phyloP scores from a whole-genome alignment of 2,888 invertebrate genomes.

The Torymus tubicola region DNA sequence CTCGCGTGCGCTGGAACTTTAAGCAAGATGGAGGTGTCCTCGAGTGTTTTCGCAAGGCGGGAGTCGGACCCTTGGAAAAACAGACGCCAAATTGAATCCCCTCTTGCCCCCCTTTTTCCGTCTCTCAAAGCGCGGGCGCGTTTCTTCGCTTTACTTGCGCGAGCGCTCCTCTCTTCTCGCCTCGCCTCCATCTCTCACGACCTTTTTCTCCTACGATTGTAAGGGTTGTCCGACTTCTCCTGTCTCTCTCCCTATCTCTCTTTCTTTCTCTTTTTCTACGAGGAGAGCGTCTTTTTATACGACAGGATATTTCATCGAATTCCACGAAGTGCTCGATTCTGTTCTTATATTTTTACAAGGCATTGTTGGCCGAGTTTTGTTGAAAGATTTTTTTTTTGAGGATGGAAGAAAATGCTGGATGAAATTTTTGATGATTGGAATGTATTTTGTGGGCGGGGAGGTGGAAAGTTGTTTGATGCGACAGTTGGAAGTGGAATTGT shows the following conservation, averaged over 20 bases:
- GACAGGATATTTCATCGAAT: slow-evolving; percentile 35
- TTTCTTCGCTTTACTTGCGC: slow-evolving; percentile 35
- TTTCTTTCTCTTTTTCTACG: background rate
- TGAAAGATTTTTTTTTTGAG: slow-evolving; percentile 2
- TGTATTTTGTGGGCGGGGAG: too few species aligned
- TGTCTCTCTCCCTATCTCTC: slow-evolving; percentile 10
- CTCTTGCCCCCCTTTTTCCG: slow-evolving; percentile 54
- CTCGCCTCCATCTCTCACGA: slow-evolving; percentile 19
- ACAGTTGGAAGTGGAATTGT: too few species aligned
- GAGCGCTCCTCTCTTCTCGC: background rate
- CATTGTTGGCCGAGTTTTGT: slow-evolving; percentile 32
- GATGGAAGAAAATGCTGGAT: background rate
- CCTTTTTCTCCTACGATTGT: slow-evolving; percentile 40
- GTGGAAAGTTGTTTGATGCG: too few species aligned
- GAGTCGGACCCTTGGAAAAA: slow-evolving; percentile 77
- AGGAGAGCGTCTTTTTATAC: slow-evolving; percentile 11
- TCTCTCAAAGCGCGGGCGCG: slow-evolving; percentile 41
- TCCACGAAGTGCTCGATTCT: slow-evolving; percentile 22
- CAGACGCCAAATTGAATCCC: slow-evolving; percentile 76
- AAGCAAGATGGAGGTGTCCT: slow-evolving; percentile 73
- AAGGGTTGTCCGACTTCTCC: slow-evolving; percentile 51
- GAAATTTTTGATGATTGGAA: background rate
- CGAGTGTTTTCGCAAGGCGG: slow-evolving; percentile 76
- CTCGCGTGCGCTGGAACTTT: slow-evolving; percentile 49
- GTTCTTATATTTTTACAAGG: slow-evolving; percentile 41